Percentiles rank a stretch among this genome's conserved stretches.
Conservation (phyloP, 2,797 vertebrate species). For the Setipinna tenuifilis region DNA sequence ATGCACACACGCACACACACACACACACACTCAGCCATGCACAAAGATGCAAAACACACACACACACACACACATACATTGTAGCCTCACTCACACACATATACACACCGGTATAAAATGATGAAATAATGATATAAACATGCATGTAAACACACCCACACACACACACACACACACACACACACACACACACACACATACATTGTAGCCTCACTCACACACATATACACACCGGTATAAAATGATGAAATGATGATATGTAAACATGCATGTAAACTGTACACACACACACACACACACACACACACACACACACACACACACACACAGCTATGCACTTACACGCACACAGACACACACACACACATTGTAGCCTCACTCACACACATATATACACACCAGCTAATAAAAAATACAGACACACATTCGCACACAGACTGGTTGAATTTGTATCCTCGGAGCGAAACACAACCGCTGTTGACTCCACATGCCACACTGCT, state of each 20-base stretch:
- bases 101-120: too few relatives aligned
- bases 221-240: too few relatives aligned
- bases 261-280: not conserved
- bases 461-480: constrained; percentile 40
- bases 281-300: not conserved
- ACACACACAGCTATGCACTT: not conserved
- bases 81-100: not conserved
- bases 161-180: not conserved
- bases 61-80: not conserved
- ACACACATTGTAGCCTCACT: not conserved
- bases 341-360: not conserved
- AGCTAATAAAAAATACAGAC: not conserved
- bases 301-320: not conserved
- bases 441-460: not conserved
- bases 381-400: not conserved
- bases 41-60: not conserved
- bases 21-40: not conserved
- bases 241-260: not conserved
- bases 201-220: not conserved
- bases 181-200: not conserved
- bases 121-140: not conserved
- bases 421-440: not conserved
- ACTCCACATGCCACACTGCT: constrained; percentile 17
- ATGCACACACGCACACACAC: not conserved
- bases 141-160: not conserved